Evolutionary conservation across 1,140 invertebrate genomes (phyloP), one percentile per base, ranked within the genome.

Genomic region (Drosophila bipectinata): DNA sequence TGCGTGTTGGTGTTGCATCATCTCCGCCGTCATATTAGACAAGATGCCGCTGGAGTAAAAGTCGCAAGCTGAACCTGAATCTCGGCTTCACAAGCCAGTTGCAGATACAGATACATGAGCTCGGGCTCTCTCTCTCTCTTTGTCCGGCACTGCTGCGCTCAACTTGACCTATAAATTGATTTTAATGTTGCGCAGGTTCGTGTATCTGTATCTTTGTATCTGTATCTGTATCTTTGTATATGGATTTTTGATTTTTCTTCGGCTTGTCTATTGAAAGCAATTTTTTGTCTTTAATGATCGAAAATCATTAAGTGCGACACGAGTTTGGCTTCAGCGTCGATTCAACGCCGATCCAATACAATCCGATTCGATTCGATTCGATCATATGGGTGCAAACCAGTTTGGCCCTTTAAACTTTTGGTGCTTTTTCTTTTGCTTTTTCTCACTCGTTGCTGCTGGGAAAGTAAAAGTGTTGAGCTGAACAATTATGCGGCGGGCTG

Each of bases 101-200:
- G 67, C 79, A 75, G 52, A 75, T 55, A 63, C 47, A 62, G 28
- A 45, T 48, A 61, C 39, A 49, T n/a, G 3, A 14, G 39, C 14
- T 41, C 39, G n/a, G n/a, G 0, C 15, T 28, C 61, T 60, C 39
- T 30, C 21, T 21, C 44, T 32, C n/a, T 39, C 21, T 44, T 21
- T 58, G 8, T 34, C 32, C 10, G 32, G 32, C 32, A 34, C 32
- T 34, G 32, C 51, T 76, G 76, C 63, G 79, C 79, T 84, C 82
- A 87, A 87, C 82, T 87, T 87, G 82, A 87, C 82, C 82, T 87
- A 87, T 87, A 87, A 87, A 87, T 87, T 87, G 83, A 83, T 89
- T 87, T 88, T 79, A 34, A 88, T 83, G 83, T 87, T 87, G 83
- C 79, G 79, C 83, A 87, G 82, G 82, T 68, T 85, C 81, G 69